Conservation (phyloP, 1,140 invertebrate species). For the Caligus rogercresseyi region DNA sequence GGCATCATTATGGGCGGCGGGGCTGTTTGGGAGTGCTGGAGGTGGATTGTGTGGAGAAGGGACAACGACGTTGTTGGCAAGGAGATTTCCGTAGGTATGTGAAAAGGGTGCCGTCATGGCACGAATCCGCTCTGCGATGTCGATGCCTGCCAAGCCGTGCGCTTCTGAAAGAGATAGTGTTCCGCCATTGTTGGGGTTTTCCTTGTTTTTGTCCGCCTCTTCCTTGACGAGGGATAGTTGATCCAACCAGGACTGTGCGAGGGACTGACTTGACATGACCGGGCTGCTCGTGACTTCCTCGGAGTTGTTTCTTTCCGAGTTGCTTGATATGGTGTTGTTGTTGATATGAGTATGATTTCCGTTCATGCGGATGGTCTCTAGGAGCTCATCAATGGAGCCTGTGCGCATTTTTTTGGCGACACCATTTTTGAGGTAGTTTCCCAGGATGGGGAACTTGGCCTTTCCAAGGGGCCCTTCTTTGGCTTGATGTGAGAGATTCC, state of each 20-base stretch:
- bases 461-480: not conserved
- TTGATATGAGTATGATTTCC: not conserved
- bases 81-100: not conserved
- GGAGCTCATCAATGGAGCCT: not conserved
- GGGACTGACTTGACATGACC: not conserved
- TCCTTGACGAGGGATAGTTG: not conserved
- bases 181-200: not conserved
- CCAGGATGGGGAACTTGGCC: constrained; percentile 7
- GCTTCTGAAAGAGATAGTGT: not conserved
- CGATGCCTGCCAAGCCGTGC: not conserved
- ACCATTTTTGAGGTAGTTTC: not conserved
- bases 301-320: not conserved
- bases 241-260: not conserved
- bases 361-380: not conserved
- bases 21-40: no score
- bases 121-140: not conserved
- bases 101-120: not conserved
- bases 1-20: no score
- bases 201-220: not conserved
- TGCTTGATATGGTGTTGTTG: not conserved
- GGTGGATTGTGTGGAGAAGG: not conserved
- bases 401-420: not conserved
- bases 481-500: not conserved
- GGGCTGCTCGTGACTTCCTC: not conserved
- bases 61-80: not conserved